phyloP scores from a whole-genome alignment of 2,888 invertebrate genomes.

The Steinernema carpocapsae region DNA sequence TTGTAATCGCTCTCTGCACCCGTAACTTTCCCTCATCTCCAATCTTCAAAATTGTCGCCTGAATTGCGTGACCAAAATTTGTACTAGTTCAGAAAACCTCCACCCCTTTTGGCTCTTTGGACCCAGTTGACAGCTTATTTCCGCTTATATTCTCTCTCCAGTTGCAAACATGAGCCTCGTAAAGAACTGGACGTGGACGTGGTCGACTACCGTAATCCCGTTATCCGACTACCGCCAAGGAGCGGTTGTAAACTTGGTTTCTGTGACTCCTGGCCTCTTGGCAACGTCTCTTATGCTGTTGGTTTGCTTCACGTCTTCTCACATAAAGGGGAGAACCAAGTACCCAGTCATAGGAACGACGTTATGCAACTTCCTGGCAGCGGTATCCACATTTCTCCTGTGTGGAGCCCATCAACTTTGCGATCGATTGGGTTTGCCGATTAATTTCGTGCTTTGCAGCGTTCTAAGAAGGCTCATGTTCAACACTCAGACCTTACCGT shows the following conservation, averaged over 20 bases:
- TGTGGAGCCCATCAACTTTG: neutral
- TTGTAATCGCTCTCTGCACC: neutral
- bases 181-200: neutral
- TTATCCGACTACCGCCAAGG: neutral
- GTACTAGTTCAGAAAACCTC: neutral
- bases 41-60: no score
- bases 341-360: conserved; percentile 19
- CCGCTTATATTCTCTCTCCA: neutral
- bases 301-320: neutral
- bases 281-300: neutral
- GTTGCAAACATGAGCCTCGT: neutral
- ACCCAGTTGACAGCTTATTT: neutral
- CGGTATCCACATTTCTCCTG: neutral
- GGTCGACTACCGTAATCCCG: conserved; percentile 25
- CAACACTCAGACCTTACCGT: neutral
- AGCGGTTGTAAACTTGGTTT: neutral
- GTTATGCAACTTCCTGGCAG: neutral
- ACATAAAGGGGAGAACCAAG: neutral
- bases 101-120: neutral
- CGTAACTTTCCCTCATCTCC: neutral
- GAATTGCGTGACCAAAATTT: neutral
- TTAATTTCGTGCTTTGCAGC: conserved; percentile 10
- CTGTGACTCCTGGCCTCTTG: neutral
- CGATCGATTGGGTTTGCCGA: neutral
- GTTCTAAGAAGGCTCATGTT: neutral